Evolutionary conservation across 2,888 invertebrate genomes (phyloP).

Genomic region (Notodonta ziczac): DNA sequence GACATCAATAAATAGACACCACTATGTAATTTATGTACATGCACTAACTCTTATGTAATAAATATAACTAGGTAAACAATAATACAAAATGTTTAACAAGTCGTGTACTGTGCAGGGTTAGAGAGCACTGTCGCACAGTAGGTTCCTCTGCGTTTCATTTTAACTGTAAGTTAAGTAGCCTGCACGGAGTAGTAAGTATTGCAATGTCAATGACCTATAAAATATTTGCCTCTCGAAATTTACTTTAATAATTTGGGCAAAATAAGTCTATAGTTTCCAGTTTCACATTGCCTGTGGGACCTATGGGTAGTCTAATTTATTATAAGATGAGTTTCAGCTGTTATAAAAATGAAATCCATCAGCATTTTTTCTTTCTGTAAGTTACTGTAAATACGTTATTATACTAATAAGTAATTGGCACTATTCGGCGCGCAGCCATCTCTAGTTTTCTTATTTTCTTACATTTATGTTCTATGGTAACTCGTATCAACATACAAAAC

Average conservation of each 20-base stretch:
- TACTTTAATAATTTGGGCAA: background rate
- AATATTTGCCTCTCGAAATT: no score
- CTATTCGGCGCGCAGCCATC: constrained; percentile 20
- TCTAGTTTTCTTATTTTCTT: constrained; percentile 5
- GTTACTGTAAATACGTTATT: background rate
- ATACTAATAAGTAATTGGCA: constrained; percentile 37
- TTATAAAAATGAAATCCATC: background rate
- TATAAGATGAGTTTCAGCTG: background rate
- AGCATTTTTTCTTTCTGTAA: background rate
- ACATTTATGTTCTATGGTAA: constrained; percentile 19
- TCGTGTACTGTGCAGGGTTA: constrained; percentile 5
- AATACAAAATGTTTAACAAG: constrained; percentile 33
- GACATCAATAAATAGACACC: constrained; percentile 57
- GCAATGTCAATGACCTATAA: no score
- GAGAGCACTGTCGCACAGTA: background rate
- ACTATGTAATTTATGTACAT: constrained; percentile 32
- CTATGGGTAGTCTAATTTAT: background rate
- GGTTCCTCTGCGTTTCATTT: constrained; percentile 10
- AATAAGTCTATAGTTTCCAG: no score
- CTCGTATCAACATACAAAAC: constrained; percentile 40
- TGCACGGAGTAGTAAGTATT: no score
- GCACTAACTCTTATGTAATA: constrained; percentile 17
- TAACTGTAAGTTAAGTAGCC: no score
- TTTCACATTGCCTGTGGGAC: no score
- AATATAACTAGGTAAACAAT: constrained; percentile 23